Base-by-base conservation (phyloP, 2,797 vertebrate species). In the Cygnus olor region DNA sequence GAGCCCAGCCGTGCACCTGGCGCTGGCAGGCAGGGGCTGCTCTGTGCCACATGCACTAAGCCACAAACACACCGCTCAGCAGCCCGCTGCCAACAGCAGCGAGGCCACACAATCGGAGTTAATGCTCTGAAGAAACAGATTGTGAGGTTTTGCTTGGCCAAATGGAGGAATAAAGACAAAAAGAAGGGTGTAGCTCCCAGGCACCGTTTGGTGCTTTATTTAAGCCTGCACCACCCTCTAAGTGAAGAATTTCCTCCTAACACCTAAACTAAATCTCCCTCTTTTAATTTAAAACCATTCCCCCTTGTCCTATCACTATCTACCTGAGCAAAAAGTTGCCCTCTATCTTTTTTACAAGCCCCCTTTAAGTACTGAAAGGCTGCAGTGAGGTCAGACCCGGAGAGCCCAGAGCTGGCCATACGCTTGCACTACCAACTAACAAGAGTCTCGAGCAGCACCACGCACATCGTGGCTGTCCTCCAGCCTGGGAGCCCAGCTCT, bases 351-450 rank as follows among this genome's bases (percentile, higher is more conserved):
- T 47, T 21, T 47, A 47, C 45, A 47, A 47, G 45, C 20, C 45
- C 45, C 45, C 20, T 47, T 47, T 11, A 47, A 47, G 21, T 47
- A 47, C 1, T 47, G 45, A 47, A 47, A 47, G 21, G 21, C 45
- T 21, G 45, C 45, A 22, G 45, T 47, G 45, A 47, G 45, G 21
- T 47, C 45, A 6, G 3, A 6, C 45, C 45, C 6, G 20, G 45
- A 47, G 21, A 47, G 11, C 20, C 11, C 45, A 47, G 45, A 47
- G 45, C 20, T 47, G 45, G 45, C 21, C 45, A 1, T 2, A 2
- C 2, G 10, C 25, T 8, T 64, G 54, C 2, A 2, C 10, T 51
- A 1, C 0, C 18, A 38, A 11, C 44, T 51, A 22, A 1, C 0
- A 27, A n/a, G 21, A n/a, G 30, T 10, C 22, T 13, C 17, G 8